Evolutionary conservation across 2,113 vertebrate genomes (phyloP).

Genomic region (Scartelaos histophorus): DNA sequence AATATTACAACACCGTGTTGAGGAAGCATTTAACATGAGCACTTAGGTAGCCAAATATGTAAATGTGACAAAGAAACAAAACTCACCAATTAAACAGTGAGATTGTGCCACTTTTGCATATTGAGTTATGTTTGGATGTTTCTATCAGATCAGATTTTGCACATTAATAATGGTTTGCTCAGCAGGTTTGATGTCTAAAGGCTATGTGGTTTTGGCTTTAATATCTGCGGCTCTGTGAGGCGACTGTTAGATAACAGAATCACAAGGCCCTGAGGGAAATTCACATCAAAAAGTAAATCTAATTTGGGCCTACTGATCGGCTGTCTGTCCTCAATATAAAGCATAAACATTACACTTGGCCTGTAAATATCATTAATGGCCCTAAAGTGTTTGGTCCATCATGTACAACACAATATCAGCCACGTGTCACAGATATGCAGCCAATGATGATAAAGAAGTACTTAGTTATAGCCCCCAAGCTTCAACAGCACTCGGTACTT

Average conservation of each 20-base stretch:
- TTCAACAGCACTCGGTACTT: constrained; percentile 11
- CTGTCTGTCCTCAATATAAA: constrained; percentile 61
- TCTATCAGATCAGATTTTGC: neutral
- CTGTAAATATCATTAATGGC: constrained; percentile 65
- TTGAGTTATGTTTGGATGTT: constrained; percentile 11
- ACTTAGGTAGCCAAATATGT: constrained; percentile 5
- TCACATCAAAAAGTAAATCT: constrained; percentile 68
- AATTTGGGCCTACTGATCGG: constrained; percentile 64
- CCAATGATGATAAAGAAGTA: constrained; percentile 34
- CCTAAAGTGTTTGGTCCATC: constrained; percentile 60
- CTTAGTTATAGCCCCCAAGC: constrained; percentile 13
- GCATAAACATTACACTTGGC: constrained; percentile 66
- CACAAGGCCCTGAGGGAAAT: constrained; percentile 62
- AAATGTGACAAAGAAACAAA: neutral
- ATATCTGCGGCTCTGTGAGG: constrained; percentile 35
- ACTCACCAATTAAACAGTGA: neutral
- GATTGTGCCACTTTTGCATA: constrained; percentile 29
- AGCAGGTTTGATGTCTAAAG: constrained; percentile 38
- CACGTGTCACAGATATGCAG: constrained; percentile 40
- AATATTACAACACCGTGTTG: constrained; percentile 38
- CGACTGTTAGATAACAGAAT: constrained; percentile 64
- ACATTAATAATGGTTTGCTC: constrained; percentile 23
- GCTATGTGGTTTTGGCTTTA: constrained; percentile 35
- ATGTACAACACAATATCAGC: constrained; percentile 40
- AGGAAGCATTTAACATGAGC: constrained; percentile 26